These are phyloP conservation scores for Diachasmimorpha longicaudata DNA, from an alignment of 1,140 invertebrate species.

Conservation along the genomic window DNA sequence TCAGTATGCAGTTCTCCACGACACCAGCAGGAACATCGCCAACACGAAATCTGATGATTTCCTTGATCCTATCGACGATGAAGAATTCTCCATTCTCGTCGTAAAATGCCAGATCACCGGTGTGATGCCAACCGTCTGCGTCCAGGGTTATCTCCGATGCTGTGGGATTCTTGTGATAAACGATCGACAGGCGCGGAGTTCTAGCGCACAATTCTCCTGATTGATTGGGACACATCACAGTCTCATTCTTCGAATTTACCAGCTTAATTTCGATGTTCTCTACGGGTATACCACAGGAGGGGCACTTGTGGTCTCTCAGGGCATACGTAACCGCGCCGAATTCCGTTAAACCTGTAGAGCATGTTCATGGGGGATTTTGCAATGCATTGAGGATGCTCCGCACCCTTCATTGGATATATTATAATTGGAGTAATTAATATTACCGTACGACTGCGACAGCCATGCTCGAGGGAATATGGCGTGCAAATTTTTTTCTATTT, in stretches of 20 bases:
- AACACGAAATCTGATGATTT: constrained; percentile 60
- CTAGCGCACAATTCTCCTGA: constrained; percentile 53
- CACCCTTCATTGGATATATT: too few species aligned
- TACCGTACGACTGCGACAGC: neutral
- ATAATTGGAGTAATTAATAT: neutral
- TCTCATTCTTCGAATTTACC: constrained; percentile 25
- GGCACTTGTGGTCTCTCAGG: neutral
- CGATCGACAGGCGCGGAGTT: constrained; percentile 41
- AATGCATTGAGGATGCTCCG: too few species aligned
- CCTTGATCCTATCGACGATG: constrained; percentile 65
- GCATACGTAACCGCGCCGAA: neutral
- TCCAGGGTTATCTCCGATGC: constrained; percentile 64
- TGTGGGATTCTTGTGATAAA: constrained; percentile 60
- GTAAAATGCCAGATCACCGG: constrained; percentile 55
- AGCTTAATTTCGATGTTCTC: constrained; percentile 30
- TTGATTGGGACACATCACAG: constrained; percentile 39
- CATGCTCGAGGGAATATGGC: neutral
- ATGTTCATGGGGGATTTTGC: too few species aligned
- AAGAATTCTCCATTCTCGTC: constrained; percentile 55
- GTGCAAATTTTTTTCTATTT: neutral
- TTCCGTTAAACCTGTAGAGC: neutral
- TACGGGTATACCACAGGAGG: constrained; percentile 21
- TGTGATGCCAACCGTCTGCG: constrained; percentile 52
- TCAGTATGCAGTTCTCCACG: constrained; percentile 68
- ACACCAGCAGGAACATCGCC: constrained; percentile 25